Percentiles rank a stretch among this genome's conserved stretches.
These are phyloP conservation scores for Lepus timidus DNA, from an alignment of 2,113 vertebrate species.

Conservation along the genomic window DNA sequence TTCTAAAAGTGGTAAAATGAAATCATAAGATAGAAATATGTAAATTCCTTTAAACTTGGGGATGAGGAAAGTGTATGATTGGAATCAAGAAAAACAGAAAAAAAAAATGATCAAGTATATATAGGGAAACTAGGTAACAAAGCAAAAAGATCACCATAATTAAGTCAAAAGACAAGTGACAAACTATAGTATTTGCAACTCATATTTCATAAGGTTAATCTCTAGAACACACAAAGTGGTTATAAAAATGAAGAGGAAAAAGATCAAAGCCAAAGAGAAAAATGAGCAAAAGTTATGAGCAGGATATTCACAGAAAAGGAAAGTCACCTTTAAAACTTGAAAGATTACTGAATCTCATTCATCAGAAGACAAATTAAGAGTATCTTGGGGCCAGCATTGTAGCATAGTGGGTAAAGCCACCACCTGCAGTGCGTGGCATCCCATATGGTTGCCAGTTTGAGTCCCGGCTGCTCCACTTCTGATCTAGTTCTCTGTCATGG, in stretches of 20 bases:
- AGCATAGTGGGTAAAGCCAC: no score
- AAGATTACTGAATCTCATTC: not conserved
- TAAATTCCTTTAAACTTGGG: not conserved
- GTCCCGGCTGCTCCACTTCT: no score
- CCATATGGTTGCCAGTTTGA: no score
- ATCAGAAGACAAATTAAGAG: not conserved
- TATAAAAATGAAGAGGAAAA: slow-evolving; percentile 34
- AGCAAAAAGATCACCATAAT: not conserved
- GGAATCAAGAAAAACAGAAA: not conserved
- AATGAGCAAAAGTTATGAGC: not conserved
- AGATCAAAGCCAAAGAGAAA: not conserved
- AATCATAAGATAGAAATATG: not conserved
- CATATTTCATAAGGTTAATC: not conserved
- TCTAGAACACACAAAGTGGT: not conserved
- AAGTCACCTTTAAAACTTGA: not conserved
- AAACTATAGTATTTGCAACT: not conserved
- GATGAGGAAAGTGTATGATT: not conserved
- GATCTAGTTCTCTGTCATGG: no score
- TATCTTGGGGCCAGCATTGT: no score
- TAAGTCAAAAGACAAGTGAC: slow-evolving; percentile 24
- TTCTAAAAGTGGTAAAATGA: slow-evolving; percentile 20
- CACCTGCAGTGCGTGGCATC: no score
- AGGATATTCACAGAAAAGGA: not conserved
- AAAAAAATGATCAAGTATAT: not conserved
- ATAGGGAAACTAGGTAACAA: not conserved